A percentile compares a stretch with the other conserved stretches of the same genome.
These are phyloP conservation scores for Lytechinus pictus DNA, from an alignment of 35 echinoderm and acorn worm genomes.

Conservation along the genomic window DNA sequence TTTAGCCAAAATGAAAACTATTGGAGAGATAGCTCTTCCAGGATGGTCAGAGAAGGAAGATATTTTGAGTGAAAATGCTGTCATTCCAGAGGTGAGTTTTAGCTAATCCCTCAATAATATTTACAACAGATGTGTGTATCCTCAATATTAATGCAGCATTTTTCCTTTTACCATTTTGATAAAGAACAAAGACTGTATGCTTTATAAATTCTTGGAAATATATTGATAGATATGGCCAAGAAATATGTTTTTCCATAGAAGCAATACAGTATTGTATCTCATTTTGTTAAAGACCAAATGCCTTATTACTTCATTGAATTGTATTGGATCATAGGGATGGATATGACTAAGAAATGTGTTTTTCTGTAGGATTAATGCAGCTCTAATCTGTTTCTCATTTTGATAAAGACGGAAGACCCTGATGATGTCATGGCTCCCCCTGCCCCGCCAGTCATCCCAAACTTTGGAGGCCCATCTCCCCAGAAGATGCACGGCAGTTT, in stretches of 20 bases:
- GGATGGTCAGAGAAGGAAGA: conserved; percentile 56
- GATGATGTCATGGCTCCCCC: conserved; percentile 73
- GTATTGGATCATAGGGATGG: too few species aligned
- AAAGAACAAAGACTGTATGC: conserved; percentile 45
- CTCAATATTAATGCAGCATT: not conserved
- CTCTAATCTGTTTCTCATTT: not conserved
- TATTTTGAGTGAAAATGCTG: not conserved
- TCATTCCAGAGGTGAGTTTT: conserved; percentile 31
- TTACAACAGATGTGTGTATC: not conserved
- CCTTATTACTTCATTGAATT: too few species aligned
- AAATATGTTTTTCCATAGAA: too few species aligned
- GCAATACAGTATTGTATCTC: too few species aligned
- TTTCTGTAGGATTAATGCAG: too few species aligned
- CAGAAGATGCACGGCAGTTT: conserved; percentile 96
- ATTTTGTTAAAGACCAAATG: too few species aligned
- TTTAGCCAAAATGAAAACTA: conserved; percentile 40
- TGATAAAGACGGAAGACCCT: conserved; percentile 55
- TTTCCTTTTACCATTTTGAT: not conserved
- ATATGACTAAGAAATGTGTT: too few species aligned
- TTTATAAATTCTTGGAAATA: too few species aligned
- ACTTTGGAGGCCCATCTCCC: conserved; percentile 79
- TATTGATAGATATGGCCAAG: too few species aligned
- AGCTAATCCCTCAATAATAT: not conserved
- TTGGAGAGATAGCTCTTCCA: conserved; percentile 50
- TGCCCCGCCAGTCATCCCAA: conserved; percentile 47